Base-by-base conservation (phyloP, 2,113 vertebrate genomes). In the Gymnocephalus cernua region DNA sequence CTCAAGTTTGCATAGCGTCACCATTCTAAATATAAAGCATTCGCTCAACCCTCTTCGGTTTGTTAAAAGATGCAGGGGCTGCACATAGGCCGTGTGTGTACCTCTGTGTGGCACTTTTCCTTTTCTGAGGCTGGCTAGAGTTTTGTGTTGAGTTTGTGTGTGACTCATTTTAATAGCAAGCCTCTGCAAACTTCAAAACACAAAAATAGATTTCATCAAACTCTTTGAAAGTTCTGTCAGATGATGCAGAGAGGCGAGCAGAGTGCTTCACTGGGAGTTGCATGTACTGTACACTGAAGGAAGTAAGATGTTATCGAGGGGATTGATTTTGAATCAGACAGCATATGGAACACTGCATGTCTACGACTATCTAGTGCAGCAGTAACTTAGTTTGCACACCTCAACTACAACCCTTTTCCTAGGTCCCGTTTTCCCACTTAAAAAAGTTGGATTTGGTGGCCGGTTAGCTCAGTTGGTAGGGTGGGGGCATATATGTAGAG, bases 11-110 rank as follows among this genome's bases (percentile, higher is more conserved):
- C 82, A 89, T 91, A n/a, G 82, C 89, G 88, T 94, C 93, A 94
- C 88, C 70, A 16, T 69, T 88, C 93, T 93, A 94, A 93, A 93
- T 91, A 93, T 94, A 93, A 92, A 92, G 63, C 79, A 84, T 91
- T 86, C 15, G 82, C 89, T 93, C 92, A 91, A 76, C 83, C 72
- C 78, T 81, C 84, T 79, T 75, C 29, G 27, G 78, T 77, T 83
- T 87, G 86, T 74, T 92, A 65, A 92, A 92, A 93, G 85, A 93
- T 93, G 92, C 91, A 92, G 89, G 83, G 82, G 78, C 85, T 82
- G 86, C 88, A 83, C 44, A 79, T 79, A 77, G 83, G 83, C 71
- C 38, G 56, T 29, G 59, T 77, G 76, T 69, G 74, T 35, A 68
- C 48, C 77, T 70, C 77, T 48, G 51, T 82, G 83, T 79, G 83